Base-by-base conservation (phyloP, 2,888 invertebrate genomes). In the Lampropteryx suffumata region DNA sequence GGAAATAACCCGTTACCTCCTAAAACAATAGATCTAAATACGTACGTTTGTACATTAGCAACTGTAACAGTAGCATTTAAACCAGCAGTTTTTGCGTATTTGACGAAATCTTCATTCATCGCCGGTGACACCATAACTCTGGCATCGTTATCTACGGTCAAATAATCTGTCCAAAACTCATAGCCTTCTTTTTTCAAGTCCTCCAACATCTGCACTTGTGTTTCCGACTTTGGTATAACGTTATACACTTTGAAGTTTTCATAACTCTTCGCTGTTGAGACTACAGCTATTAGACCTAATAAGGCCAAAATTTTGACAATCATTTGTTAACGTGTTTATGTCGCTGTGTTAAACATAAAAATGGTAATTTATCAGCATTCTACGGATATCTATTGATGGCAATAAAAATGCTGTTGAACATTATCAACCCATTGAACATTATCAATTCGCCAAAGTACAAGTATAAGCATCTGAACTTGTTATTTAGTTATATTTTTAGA, bases 231-330 rank as follows among this genome's bases (percentile, higher is more conserved):
- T 1, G 93, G 91, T 1, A 75, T 72, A 4, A 92, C 75, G 56
- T 91, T 82, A 57, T 90, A 92, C 9, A 93, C 91, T 64, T 91
- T 91, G 65, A 92, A 93, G 49, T 91, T 88, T 48, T 92, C 85
- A 62, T 90, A 93, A 43, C 84, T 76, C 48, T 60, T 66, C 7
- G 59, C 65, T 1, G 73, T 69, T 36, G 58, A 48, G 13, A 55
- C 49, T 28, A 56, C 24, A 17, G 52, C 49, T 36, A 57, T 36
- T 4, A 65, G 4, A 8, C 55, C 50, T 10, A 65, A 21, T 6
- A 71, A 13, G 3, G 40, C 13, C 13, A 63, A 48, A 34, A 52
- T 54, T 55, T 64, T 61, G 7, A 35, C 7, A 54, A 30, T 35
- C 53, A 53, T 53, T 32, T 37, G n/a, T 32, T 1, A 33, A 44